Evolutionary conservation across 2,888 invertebrate genomes (phyloP).

Genomic region (Cephus spinipes): DNA sequence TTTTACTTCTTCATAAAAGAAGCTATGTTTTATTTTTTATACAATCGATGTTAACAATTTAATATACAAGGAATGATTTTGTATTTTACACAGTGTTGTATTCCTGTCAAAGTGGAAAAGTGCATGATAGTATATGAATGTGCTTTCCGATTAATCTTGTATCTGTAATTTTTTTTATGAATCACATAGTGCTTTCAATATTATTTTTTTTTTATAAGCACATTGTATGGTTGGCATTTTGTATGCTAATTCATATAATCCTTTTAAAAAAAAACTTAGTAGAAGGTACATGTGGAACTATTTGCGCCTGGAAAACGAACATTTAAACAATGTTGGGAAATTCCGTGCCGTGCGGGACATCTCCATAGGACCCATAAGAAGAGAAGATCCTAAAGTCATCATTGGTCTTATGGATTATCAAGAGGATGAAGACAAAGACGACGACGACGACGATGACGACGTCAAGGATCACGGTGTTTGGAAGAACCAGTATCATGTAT

Average conservation of each 20-base stretch:
- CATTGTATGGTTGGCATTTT: not conserved
- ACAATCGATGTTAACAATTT: not conserved
- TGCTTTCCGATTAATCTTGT: not conserved
- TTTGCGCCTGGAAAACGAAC: conserved; percentile 79
- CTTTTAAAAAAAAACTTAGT: conserved; percentile 36
- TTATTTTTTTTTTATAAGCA: not conserved
- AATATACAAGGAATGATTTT: not conserved
- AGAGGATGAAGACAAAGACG: conserved; percentile 14
- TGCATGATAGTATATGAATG: not conserved
- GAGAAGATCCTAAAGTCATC: conserved; percentile 6
- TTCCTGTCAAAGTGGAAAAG: not conserved
- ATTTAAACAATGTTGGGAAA: conserved; percentile 79
- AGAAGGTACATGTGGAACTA: conserved; percentile 79
- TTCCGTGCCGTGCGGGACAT: conserved; percentile 80
- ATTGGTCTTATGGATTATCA: conserved; percentile 14
- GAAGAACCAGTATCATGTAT: not conserved
- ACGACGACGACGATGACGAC: conserved; percentile 9
- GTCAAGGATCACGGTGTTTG: not conserved
- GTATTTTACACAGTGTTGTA: not conserved
- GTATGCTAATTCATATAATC: not conserved
- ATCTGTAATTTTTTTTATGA: not conserved
- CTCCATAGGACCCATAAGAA: conserved; percentile 69
- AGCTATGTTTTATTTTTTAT: not conserved
- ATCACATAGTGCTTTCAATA: not conserved
- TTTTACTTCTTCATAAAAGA: not conserved